phyloP scores from a whole-genome alignment of 2,113 vertebrate species.

The Grammomys dolichurus region DNA sequence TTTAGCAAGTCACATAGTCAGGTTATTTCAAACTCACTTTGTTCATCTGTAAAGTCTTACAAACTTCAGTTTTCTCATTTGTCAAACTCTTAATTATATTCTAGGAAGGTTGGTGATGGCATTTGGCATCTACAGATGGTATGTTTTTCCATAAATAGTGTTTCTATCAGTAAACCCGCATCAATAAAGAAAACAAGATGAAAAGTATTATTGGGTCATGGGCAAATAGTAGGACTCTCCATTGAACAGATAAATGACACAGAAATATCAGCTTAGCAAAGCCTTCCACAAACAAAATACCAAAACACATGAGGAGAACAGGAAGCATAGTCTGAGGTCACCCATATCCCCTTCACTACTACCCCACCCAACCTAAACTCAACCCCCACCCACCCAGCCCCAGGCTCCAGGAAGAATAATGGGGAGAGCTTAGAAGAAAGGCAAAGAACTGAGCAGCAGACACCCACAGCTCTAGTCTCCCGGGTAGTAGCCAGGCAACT shows the following conservation, averaged over 20 bases:
- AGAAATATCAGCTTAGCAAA: not conserved
- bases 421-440: not conserved
- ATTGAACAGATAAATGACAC: not conserved
- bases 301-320: not conserved
- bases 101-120: not conserved
- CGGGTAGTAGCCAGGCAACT: not conserved
- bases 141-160: not conserved
- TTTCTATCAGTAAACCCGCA: not conserved
- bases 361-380: not conserved
- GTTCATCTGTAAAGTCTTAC: slow-evolving; percentile 32
- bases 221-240: not conserved
- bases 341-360: too few species aligned
- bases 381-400: not conserved
- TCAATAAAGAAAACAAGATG: slow-evolving; percentile 51
- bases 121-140: not conserved
- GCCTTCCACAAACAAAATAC: not conserved
- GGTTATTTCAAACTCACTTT: slow-evolving; percentile 7
- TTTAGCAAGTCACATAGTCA: slow-evolving; percentile 30
- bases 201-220: not conserved
- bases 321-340: not conserved
- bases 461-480: not conserved
- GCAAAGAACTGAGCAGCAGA: not conserved
- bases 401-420: not conserved
- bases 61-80: slow-evolving; percentile 12
- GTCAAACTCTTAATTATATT: slow-evolving; percentile 32